Conservation (phyloP, 1,140 invertebrate species). For the Dendrolimus punctatus region DNA sequence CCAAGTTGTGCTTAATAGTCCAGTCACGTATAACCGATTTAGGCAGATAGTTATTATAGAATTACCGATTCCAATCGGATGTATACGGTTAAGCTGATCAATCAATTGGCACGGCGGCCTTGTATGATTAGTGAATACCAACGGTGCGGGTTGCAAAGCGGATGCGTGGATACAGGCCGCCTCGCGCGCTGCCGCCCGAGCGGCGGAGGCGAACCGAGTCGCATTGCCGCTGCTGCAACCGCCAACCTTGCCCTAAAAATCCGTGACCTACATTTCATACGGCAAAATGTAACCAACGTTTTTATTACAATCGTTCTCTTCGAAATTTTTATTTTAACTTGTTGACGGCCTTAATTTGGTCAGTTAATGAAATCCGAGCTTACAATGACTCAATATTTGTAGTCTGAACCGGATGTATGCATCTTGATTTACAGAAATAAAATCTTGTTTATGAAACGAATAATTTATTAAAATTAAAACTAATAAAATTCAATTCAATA, state of each 20-base stretch:
- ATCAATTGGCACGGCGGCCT: constrained; percentile 52
- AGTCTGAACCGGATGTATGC: background rate
- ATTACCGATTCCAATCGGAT: constrained; percentile 47
- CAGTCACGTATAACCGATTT: constrained; percentile 22
- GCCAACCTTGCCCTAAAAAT: constrained; percentile 63
- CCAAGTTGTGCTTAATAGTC: constrained; percentile 14
- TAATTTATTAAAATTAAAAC: background rate
- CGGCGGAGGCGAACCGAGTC: constrained; percentile 10
- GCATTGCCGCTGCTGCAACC: constrained; percentile 26
- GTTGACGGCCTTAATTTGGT: constrained; percentile 8
- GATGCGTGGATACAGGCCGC: constrained; percentile 44
- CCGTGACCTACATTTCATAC: constrained; percentile 59
- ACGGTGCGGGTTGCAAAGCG: constrained; percentile 42
- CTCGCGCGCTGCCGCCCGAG: constrained; percentile 19
- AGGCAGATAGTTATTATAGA: constrained; percentile 23
- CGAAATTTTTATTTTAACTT: constrained; percentile 29
- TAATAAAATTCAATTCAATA: no score
- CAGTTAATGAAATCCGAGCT: constrained; percentile 5
- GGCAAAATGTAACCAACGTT: constrained; percentile 54
- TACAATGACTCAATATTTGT: constrained; percentile 4
- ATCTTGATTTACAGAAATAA: background rate
- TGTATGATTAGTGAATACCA: constrained; percentile 54
- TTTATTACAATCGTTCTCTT: constrained; percentile 54
- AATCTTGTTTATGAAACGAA: background rate
- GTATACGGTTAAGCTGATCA: constrained; percentile 42